phyloP scores from a whole-genome alignment of 2,113 vertebrate genomes.

The Hippopotamus amphibius region DNA sequence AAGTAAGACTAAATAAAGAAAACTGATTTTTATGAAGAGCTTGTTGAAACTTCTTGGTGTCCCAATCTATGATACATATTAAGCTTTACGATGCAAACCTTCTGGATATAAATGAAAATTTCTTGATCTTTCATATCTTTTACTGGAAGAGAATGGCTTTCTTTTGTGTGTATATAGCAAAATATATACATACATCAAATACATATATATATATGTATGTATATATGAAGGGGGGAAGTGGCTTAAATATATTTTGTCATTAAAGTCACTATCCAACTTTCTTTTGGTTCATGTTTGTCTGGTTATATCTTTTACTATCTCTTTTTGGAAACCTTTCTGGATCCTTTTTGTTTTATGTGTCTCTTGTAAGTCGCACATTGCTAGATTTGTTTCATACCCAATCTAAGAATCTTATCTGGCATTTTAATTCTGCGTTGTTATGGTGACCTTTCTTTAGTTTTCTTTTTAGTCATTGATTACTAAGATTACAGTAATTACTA shows the following conservation, averaged over 20 bases:
- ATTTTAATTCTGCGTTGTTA: not conserved
- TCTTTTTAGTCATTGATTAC: not conserved
- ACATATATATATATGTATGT: not conserved
- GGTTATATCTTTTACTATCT: not conserved
- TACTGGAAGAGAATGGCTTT: not conserved
- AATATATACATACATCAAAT: not conserved
- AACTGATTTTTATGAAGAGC: not conserved
- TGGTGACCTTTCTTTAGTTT: not conserved
- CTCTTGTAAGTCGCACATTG: not conserved
- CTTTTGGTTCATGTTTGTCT: not conserved
- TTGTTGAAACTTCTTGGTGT: conserved; percentile 33
- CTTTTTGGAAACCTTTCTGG: conserved; percentile 24
- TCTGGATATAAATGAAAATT: not conserved
- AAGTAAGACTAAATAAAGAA: conserved; percentile 48
- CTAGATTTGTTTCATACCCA: not conserved
- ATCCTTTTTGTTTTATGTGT: not conserved
- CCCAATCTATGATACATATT: not conserved
- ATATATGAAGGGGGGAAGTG: not conserved
- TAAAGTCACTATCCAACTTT: not conserved
- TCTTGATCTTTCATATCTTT: not conserved
- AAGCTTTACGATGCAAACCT: not conserved
- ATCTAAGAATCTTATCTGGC: not conserved
- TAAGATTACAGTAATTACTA: not conserved
- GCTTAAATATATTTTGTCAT: conserved; percentile 32
- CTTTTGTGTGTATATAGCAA: not conserved